A percentile compares a stretch with the other conserved stretches of the same genome.
These are phyloP conservation scores for Drosophila ustulata DNA, from an alignment of 2,888 invertebrate species.

Conservation along the genomic window DNA sequence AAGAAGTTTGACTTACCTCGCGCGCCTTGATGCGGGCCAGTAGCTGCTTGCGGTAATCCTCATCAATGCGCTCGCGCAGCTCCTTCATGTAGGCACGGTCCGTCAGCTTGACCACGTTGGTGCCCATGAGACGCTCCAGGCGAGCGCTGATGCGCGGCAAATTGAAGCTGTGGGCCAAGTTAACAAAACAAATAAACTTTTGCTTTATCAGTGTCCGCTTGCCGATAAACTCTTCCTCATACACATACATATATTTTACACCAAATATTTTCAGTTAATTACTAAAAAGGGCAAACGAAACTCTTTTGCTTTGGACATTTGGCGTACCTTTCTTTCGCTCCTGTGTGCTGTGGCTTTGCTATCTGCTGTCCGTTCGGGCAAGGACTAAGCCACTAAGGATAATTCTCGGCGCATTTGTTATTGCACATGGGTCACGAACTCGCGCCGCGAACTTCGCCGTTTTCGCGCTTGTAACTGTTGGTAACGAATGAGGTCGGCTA, in stretches of 20 bases:
- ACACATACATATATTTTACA: background rate
- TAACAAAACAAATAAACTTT: conserved; percentile 4
- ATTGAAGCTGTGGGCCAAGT: conserved; percentile 79
- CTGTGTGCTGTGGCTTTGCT: background rate
- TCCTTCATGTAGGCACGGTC: conserved; percentile 88
- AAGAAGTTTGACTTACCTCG: conserved; percentile 86
- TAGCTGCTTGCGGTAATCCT: conserved; percentile 87
- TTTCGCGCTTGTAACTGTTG: conserved; percentile 75
- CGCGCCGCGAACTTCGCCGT: conserved; percentile 37
- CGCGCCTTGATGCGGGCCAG: conserved; percentile 86
- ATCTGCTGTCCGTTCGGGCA: conserved; percentile 11
- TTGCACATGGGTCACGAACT: conserved; percentile 52
- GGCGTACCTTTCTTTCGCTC: background rate
- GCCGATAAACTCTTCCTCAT: background rate
- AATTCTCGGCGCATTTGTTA: conserved; percentile 13
- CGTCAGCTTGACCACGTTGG: conserved; percentile 88
- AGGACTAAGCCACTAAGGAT: conserved; percentile 17
- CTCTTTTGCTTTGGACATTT: background rate
- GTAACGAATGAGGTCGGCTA: conserved; percentile 76
- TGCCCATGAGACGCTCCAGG: conserved; percentile 85
- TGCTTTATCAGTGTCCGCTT: conserved; percentile 19
- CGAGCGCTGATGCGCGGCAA: conserved; percentile 84
- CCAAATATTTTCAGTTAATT: conserved; percentile 19
- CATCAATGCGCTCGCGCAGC: conserved; percentile 87
- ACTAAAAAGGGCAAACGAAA: background rate